Evolutionary conservation across 2,888 invertebrate genomes (phyloP), one percentile per base, ranked within the genome.

Genomic region (Phalangium opilio): DNA sequence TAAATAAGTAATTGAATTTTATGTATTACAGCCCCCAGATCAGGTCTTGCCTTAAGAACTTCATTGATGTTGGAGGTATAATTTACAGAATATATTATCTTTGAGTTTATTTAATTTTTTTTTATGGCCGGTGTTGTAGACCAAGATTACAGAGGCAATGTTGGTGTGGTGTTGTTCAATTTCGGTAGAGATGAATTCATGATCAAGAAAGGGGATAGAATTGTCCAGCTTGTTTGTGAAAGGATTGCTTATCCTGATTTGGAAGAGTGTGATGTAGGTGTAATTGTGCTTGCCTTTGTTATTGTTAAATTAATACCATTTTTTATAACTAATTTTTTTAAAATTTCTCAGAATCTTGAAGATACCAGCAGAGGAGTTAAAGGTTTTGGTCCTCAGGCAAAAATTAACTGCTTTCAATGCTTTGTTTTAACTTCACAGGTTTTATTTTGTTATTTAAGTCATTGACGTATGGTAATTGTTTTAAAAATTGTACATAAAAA

Each of bases 151-250:
- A 76, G 96, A 53, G 95, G 95, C 2, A 83, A 90, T 64, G 73
- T 96, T n/a, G 87, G 89, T 21, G 83, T 91, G 0, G 79, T 98
- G 0, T 67, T 99, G 17, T 98, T 95, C 68, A 99, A 99, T 67
- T 90, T 91, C 63, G 78, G 83, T 0, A 79, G 84, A 42, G 66
- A 68, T 33, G 81, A 83, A 38, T 96, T 96, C 63, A 67, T 71
- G 55, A 58, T 62, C 63, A 38, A 21, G 4, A 27, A 27, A 27
- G 27, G 27, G 8, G 27, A 27, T 27, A 75, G 96, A 41, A 81
- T 99, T 60, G 98, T 98, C 7, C 98, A 99, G 63, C 72, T 99
- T 3, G 89, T 99, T 50, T 91, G 93, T 64, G 95, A 99, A 67
- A 77, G 73, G 61, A 90, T 96, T 51, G 81, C 70, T 58, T 83